phyloP scores from a whole-genome alignment of 2,797 vertebrate genomes.

The Rhinoraja longicauda region DNA sequence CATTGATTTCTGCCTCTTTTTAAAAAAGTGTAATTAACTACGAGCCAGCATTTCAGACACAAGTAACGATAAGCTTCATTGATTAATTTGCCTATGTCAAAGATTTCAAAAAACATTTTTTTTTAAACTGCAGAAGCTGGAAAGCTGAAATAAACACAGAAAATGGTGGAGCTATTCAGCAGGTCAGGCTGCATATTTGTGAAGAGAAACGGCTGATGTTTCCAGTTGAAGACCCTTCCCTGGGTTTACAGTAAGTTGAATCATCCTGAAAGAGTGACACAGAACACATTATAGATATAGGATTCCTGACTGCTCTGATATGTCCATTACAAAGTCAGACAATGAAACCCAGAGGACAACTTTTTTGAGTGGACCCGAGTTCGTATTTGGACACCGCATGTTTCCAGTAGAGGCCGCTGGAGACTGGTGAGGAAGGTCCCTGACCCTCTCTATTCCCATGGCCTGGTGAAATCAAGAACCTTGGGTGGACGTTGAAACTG shows the following conservation, averaged over 20 bases:
- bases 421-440: not conserved
- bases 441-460: no score
- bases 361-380: not conserved
- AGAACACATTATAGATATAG: no score
- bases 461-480: not conserved
- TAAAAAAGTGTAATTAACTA: not conserved
- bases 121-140: no score
- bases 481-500: not conserved
- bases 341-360: not conserved
- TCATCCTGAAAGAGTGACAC: no score
- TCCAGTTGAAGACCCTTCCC: no score
- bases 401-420: not conserved
- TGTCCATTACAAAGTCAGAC: not conserved
- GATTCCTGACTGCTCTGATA: no score
- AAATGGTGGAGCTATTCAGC: no score
- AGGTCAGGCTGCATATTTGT: no score
- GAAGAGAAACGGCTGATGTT: no score
- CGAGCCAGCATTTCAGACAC: not conserved
- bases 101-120: no score
- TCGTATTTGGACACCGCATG: not conserved
- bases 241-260: no score
- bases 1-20: not conserved
- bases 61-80: not conserved
- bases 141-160: no score
- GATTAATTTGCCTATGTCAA: not conserved